These are phyloP conservation scores for Rhamphomyia laevipes DNA, from an alignment of 2,888 invertebrate species.

Conservation along the genomic window DNA sequence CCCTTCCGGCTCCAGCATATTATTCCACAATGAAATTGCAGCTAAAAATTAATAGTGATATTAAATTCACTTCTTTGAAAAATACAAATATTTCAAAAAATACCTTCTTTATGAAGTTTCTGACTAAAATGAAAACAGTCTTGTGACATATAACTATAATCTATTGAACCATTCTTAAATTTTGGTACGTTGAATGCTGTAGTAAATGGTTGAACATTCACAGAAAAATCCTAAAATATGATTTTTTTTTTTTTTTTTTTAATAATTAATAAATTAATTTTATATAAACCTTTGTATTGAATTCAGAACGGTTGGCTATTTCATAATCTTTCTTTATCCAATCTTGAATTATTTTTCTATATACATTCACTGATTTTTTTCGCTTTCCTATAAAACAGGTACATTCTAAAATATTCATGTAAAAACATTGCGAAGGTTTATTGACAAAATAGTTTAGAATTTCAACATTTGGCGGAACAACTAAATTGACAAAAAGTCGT, in stretches of 20 bases:
- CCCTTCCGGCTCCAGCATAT: conserved; percentile 43
- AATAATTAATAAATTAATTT: too few species aligned
- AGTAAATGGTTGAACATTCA: conserved; percentile 43
- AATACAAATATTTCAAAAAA: too few species aligned
- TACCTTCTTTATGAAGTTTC: conserved; percentile 40
- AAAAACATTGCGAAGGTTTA: conserved; percentile 32
- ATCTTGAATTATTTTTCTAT: conserved; percentile 38
- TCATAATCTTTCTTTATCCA: conserved; percentile 45
- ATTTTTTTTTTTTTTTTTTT: neutral
- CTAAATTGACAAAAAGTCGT: conserved; percentile 46
- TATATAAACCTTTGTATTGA: conserved; percentile 30
- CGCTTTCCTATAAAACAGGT: conserved; percentile 43
- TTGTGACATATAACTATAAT: conserved; percentile 42
- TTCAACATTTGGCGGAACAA: conserved; percentile 41
- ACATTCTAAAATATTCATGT: conserved; percentile 40
- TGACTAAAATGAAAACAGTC: conserved; percentile 57
- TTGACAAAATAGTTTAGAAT: conserved; percentile 23
- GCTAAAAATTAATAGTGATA: conserved; percentile 24
- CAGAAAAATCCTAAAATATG: conserved; percentile 42
- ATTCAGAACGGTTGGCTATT: conserved; percentile 37
- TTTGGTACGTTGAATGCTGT: conserved; percentile 36
- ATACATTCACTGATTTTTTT: neutral
- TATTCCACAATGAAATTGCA: conserved; percentile 49
- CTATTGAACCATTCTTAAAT: conserved; percentile 33
- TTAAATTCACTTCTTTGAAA: neutral